Conservation (phyloP, 2,888 invertebrate species). For the Drosophila neotestacea region DNA sequence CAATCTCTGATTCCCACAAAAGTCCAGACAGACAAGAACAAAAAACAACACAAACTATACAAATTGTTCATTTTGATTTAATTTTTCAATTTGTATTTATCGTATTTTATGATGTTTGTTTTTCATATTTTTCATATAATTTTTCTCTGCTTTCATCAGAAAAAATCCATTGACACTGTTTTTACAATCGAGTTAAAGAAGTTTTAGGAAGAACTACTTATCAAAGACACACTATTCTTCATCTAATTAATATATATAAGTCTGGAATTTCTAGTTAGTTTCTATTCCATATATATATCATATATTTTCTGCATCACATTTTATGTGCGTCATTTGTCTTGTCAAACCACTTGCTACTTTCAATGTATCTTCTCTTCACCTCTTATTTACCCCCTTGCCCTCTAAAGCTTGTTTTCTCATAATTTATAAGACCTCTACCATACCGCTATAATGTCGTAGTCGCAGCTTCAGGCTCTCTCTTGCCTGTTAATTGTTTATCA, state of each 20-base stretch:
- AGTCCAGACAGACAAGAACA: conserved; percentile 30
- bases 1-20: conserved; percentile 5
- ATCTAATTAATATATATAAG: neutral
- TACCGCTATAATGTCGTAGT: conserved; percentile 18
- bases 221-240: neutral
- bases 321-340: conserved; percentile 47
- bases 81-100: conserved; percentile 9
- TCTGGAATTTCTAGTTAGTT: conserved; percentile 21
- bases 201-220: neutral
- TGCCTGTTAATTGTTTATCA: conserved; percentile 54
- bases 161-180: neutral
- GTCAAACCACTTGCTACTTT: conserved; percentile 41
- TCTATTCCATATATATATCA: neutral
- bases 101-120: conserved; percentile 9
- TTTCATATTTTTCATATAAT: conserved; percentile 7
- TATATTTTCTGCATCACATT: conserved; percentile 33
- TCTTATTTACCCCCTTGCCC: neutral
- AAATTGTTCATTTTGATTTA: conserved; percentile 15
- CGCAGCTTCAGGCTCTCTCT: conserved; percentile 14
- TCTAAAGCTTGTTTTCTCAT: conserved; percentile 38
- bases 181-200: neutral
- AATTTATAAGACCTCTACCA: conserved; percentile 31
- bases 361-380: conserved; percentile 1
- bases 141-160: neutral
- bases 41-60: conserved; percentile 38